phyloP scores from a whole-genome alignment of 2,797 vertebrate species.

The Prunella strophiata region DNA sequence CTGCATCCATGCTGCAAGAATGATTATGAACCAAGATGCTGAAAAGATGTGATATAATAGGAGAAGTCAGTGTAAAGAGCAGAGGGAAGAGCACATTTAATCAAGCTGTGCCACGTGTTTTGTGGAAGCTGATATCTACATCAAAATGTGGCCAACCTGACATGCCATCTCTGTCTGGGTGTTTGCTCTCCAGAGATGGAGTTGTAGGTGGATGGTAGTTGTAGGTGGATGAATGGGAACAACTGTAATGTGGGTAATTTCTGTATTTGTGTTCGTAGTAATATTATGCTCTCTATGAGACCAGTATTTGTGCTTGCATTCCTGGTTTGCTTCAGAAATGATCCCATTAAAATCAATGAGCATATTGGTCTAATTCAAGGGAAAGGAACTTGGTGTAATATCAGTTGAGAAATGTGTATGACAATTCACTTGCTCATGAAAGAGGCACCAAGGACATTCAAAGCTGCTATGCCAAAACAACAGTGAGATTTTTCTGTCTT shows the following conservation, averaged over 20 bases:
- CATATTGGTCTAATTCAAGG: neutral
- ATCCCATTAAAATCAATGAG: neutral
- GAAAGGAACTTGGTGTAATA: neutral
- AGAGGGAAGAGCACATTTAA: neutral
- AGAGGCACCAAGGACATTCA: neutral
- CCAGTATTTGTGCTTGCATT: neutral
- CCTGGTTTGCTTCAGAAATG: neutral
- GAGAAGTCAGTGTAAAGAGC: neutral
- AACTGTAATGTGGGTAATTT: neutral
- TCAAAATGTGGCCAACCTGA: neutral
- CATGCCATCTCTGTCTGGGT: fast-evolving
- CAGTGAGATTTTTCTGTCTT: neutral
- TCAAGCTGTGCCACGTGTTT: neutral
- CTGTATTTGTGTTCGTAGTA: neutral
- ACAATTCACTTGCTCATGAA: neutral
- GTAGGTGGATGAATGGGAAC: neutral
- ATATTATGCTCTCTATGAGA: neutral
- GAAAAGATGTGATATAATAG: neutral
- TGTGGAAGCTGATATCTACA: neutral
- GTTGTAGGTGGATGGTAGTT: neutral
- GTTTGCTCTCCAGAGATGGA: fast-evolving
- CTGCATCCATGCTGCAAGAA: neutral
- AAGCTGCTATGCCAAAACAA: neutral
- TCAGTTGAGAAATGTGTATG: neutral
- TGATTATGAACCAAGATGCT: neutral